phyloP scores from a whole-genome alignment of 2,113 vertebrate genomes.

The Isurus oxyrinchus region DNA sequence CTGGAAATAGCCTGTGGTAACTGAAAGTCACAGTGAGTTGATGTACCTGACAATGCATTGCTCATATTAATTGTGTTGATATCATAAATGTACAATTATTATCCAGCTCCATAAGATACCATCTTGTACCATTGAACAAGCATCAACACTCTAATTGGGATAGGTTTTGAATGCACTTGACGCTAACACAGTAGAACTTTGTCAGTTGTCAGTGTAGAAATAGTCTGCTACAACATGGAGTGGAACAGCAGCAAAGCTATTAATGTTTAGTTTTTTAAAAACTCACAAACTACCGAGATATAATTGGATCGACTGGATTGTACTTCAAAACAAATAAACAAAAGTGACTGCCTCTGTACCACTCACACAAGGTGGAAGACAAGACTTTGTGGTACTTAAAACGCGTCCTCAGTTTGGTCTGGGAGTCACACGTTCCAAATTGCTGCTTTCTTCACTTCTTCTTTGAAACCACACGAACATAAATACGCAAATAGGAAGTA shows the following conservation, averaged over 20 bases:
- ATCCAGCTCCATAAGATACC: neutral
- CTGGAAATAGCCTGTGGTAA: neutral
- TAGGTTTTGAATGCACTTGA: neutral
- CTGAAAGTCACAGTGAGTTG: neutral
- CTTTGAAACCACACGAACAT: neutral
- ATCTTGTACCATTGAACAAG: neutral
- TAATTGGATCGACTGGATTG: neutral
- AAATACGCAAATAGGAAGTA: neutral
- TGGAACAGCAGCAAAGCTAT: neutral
- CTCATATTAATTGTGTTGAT: neutral
- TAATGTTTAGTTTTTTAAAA: neutral
- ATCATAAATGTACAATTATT: neutral
- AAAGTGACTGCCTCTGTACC: neutral
- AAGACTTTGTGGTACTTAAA: neutral
- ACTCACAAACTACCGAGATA: neutral
- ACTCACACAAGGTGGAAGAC: neutral
- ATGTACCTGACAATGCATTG: neutral
- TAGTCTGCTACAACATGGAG: neutral
- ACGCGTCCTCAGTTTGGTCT: neutral
- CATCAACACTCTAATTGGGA: neutral
- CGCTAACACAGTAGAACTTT: neutral
- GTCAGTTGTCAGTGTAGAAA: neutral
- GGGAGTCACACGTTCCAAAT: neutral
- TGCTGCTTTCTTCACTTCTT: neutral
- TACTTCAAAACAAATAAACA: neutral